Percentiles rank a stretch among this genome's conserved stretches.
These are phyloP conservation scores for Apeira syringaria DNA, from an alignment of 2,888 invertebrate genomes.

Conservation along the genomic window DNA sequence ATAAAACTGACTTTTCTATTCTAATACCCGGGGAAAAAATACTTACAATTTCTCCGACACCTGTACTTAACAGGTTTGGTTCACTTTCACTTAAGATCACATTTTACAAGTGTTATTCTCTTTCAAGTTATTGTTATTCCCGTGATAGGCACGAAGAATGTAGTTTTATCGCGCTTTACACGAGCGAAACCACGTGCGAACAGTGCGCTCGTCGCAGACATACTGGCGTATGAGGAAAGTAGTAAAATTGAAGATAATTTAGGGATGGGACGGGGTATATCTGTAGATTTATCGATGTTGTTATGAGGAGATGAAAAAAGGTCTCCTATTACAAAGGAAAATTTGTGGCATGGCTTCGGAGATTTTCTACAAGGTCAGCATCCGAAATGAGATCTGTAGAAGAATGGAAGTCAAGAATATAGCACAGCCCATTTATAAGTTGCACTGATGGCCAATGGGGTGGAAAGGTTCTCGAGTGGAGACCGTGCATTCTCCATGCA, in stretches of 20 bases:
- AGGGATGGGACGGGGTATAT: conserved; percentile 43
- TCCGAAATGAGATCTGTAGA: no score
- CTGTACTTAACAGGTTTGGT: conserved; percentile 22
- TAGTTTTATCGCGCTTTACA: conserved; percentile 3
- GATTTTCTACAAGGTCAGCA: no score
- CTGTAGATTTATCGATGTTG: conserved; percentile 39
- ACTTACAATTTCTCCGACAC: conserved; percentile 32
- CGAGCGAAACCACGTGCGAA: conserved; percentile 29
- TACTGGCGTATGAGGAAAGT: conserved; percentile 46
- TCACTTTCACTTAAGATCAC: conserved; percentile 22
- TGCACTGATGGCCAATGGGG: no score
- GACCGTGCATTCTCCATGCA: no score
- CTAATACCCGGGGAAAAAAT: conserved; percentile 12
- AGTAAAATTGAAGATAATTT: conserved; percentile 58
- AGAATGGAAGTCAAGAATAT: no score
- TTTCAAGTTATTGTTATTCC: conserved; percentile 31
- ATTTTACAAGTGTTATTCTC: conserved; percentile 28
- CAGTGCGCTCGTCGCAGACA: conserved; percentile 41
- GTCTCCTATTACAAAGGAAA: no score
- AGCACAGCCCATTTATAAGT: no score
- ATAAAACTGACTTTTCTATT: conserved; percentile 7
- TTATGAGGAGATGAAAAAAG: neutral
- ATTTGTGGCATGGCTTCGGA: no score
- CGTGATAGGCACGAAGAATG: conserved; percentile 31
- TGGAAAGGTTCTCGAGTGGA: no score